These are phyloP conservation scores for Nipponia nippon DNA, from an alignment of 2,113 vertebrate genomes.

Conservation along the genomic window DNA sequence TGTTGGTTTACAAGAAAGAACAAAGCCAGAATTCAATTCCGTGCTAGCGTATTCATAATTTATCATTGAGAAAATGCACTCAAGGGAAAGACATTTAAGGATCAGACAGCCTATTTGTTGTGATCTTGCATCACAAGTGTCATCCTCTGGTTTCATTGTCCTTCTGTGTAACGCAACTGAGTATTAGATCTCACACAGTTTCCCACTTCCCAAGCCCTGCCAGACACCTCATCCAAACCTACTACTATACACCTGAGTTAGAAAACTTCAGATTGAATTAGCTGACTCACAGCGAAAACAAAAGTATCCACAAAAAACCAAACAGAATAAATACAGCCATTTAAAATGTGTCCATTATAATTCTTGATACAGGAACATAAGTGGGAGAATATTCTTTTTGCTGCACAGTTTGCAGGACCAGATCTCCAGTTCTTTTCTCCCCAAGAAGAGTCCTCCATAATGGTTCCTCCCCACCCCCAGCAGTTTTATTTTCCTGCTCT, in stretches of 20 bases:
- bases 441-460: accelerated
- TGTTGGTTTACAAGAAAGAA: not conserved
- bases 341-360: not conserved
- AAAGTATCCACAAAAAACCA: not conserved
- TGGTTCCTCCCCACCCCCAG: too few species aligned
- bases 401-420: not conserved
- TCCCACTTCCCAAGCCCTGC: not conserved
- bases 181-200: not conserved
- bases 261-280: not conserved
- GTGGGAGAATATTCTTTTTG: not conserved
- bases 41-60: not conserved
- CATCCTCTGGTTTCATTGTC: not conserved
- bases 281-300: not conserved
- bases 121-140: not conserved
- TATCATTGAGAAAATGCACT: not conserved
- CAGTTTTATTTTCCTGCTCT: not conserved
- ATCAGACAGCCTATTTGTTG: not conserved
- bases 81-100: not conserved
- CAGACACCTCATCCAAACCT: not conserved
- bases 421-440: not conserved
- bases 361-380: not conserved
- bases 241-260: not conserved
- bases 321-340: not conserved
- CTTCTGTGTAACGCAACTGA: not conserved
- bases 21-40: not conserved